A percentile compares a stretch with the other conserved stretches of the same genome.
phyloP scores from a whole-genome alignment of 2,888 invertebrate genomes.

The Trissoscelio sp. region DNA sequence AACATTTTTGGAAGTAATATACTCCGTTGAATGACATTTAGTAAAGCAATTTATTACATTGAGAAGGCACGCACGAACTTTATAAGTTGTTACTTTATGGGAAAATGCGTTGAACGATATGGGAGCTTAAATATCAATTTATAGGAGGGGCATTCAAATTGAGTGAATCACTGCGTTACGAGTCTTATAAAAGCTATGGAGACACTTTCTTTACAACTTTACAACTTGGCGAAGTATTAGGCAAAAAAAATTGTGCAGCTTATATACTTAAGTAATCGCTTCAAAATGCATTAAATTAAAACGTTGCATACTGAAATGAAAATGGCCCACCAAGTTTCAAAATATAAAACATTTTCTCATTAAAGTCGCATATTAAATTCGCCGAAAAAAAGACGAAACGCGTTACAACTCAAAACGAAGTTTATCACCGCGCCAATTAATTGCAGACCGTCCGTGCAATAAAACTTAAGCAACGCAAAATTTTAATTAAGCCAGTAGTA shows the following conservation, averaged over 20 bases:
- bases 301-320: too few relatives aligned
- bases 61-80: constrained; percentile 41
- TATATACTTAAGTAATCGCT: neutral
- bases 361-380: constrained; percentile 3
- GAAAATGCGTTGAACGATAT: constrained; percentile 61
- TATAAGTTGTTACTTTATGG: constrained; percentile 60
- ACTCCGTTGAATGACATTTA: constrained; percentile 46
- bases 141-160: constrained; percentile 58
- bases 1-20: constrained; percentile 4
- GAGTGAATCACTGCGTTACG: constrained; percentile 52
- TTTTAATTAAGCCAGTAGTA: constrained; percentile 60
- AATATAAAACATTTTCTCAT: neutral
- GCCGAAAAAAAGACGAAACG: neutral
- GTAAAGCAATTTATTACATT: constrained; percentile 45
- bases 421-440: constrained; percentile 42
- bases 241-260: neutral
- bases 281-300: too few relatives aligned
- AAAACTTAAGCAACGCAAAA: constrained; percentile 43
- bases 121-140: constrained; percentile 61
- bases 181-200: constrained; percentile 43
- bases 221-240: neutral
- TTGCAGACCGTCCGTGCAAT: constrained; percentile 25
- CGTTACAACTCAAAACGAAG: constrained; percentile 8
- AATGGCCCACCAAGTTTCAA: too few relatives aligned
- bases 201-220: constrained; percentile 36